A percentile compares a stretch with the other conserved stretches of the same genome.
These are phyloP conservation scores for Bufo bufo DNA, from an alignment of 2,113 vertebrate genomes.

Conservation along the genomic window DNA sequence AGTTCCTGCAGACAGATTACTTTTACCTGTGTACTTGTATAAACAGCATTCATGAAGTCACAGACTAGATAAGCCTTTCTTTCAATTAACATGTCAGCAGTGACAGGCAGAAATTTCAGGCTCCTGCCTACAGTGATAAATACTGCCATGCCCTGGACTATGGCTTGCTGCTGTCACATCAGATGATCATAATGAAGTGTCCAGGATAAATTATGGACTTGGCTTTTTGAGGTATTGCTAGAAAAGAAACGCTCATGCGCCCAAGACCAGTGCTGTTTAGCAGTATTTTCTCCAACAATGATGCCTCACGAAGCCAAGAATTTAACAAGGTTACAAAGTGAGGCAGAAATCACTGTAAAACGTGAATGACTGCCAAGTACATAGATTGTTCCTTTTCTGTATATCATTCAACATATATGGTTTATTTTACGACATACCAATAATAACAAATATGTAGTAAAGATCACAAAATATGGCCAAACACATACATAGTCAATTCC, in stretches of 20 bases:
- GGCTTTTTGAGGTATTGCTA: neutral
- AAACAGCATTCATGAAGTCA: conserved; percentile 77
- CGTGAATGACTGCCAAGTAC: neutral
- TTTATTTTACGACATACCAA: neutral
- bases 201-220: conserved; percentile 14
- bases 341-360: neutral
- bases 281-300: neutral
- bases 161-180: conserved; percentile 53
- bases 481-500: no score
- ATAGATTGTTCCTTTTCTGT: neutral
- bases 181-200: conserved; percentile 30
- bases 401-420: neutral
- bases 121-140: conserved; percentile 71
- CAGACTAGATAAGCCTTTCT: conserved; percentile 79
- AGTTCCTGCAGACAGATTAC: conserved; percentile 77
- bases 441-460: no score
- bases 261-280: neutral
- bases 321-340: neutral
- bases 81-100: conserved; percentile 83
- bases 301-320: neutral
- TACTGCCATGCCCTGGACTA: conserved; percentile 66
- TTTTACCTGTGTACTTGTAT: conserved; percentile 79
- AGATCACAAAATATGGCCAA: no score
- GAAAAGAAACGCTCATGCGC: neutral
- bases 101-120: conserved; percentile 77